Evolutionary conservation across 2,888 invertebrate species (phyloP), one percentile per base, ranked within the genome.

Genomic region (Parthenolecanium corni): DNA sequence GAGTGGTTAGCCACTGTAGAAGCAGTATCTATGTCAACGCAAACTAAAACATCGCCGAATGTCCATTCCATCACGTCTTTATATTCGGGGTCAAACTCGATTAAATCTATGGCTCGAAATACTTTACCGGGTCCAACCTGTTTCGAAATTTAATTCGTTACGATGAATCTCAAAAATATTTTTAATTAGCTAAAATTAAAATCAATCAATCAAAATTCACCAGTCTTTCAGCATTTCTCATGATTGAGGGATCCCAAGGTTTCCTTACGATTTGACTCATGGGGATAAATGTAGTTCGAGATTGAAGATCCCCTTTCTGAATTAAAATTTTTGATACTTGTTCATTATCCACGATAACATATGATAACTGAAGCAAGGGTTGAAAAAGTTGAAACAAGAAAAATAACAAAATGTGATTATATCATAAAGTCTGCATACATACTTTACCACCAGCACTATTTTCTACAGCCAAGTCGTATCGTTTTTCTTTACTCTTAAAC

Each of bases 271-370:
- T 90, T 78, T 90, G 89, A 77, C 92, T 93, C 67, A 96, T 80
- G 21, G 95, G 95, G 65, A 95, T 86, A 71, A 95, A 82, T 62
- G 93, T 95, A 61, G 85, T 85, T 64, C 94, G 80, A 18, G 80
- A 76, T 72, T 83, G 83, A 65, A 97, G 77, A 68, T 86, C 80
- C 0, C 94, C 94, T 65, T 80, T 79, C 74, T 91, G 82, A 63
- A 98, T 78, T 66, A 98, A 77, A 72, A 84, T 80, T 74, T 91
- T 92, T 70, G 88, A 86, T 0, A 90, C 89, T 58, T 78, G 76
- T 71, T 93, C 92, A 49, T 83, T 85, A 71, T 94, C 90, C 38
- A 93, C 90, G 53, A 96, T 85, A 64, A 95, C 85, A 76, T 93
- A 89, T 75, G 85, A 91, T 24, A 96, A 73, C 90, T 94, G 73